Evolutionary conservation across 2,888 invertebrate genomes (phyloP).

Genomic region (Perithous albicinctus): DNA sequence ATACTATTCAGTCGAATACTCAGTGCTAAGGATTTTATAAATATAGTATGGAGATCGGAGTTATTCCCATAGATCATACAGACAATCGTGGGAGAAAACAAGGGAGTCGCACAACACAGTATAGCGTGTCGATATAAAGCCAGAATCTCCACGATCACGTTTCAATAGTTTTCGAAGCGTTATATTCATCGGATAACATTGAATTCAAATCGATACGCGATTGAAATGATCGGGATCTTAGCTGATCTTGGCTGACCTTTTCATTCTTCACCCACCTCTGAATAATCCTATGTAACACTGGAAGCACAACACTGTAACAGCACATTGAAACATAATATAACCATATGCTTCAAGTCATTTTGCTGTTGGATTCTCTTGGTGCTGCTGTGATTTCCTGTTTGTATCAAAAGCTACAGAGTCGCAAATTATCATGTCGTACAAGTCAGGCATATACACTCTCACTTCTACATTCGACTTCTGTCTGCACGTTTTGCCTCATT

Average conservation of each 20-base stretch:
- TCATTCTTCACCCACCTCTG: constrained; percentile 16
- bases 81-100: constrained; percentile 45
- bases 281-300: constrained; percentile 50
- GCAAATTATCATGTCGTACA: constrained; percentile 52
- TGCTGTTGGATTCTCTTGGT: neutral
- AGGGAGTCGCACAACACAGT: constrained; percentile 22
- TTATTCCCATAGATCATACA: constrained; percentile 37
- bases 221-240: constrained; percentile 56
- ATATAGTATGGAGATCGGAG: constrained; percentile 3
- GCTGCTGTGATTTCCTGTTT: neutral
- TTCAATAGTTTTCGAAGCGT: constrained; percentile 37
- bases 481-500: constrained; percentile 17
- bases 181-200: constrained; percentile 61
- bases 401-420: constrained; percentile 14
- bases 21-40: neutral
- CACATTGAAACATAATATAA: constrained; percentile 47
- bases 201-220: constrained; percentile 61
- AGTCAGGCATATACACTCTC: constrained; percentile 16
- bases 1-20: neutral
- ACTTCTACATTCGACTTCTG: constrained; percentile 17
- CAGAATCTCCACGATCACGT: constrained; percentile 45
- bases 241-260: constrained; percentile 48
- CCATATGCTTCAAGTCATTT: constrained; percentile 10
- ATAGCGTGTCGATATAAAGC: neutral
- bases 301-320: constrained; percentile 17